Base-by-base conservation (phyloP, 1,140 invertebrate genomes). In the Drosophila suzukii region DNA sequence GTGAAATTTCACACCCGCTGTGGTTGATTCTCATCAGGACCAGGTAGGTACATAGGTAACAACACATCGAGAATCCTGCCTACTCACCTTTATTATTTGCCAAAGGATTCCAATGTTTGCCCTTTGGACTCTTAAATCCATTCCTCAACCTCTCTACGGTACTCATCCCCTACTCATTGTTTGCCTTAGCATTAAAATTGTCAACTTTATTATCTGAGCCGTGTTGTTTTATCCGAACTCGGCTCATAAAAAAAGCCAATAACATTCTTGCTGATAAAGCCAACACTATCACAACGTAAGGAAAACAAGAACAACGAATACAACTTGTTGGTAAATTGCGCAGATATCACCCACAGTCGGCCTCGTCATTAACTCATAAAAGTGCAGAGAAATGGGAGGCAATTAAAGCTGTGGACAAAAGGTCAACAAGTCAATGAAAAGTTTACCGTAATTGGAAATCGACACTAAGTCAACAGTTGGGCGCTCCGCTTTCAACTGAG, bases 1-100 rank as follows among this genome's bases (percentile, higher is more conserved):
- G 84, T 83, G 63, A 89, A 83, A 70, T 67, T 88, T 88, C 83
- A 88, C 83, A 88, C 83, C 83, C 79, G 79, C 83, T 80, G 84
- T 57, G 84, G 84, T 70, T 73, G 70, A 53, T 82, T 78, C 61
- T 78, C 55, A 72, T 86, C 70, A 86, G 73, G 50, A 76, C 32
- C 47, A 67, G 62, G 61, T 72, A 63, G 59, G 50, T 66, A 67
- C 50, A 58, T 72, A 63, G 59, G 50, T 66, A 65, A 54, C 50
- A 62, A 60, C 54, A 79, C 62, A 55, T 55, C 58, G 49, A 20
- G 12, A 44, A 32, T 59, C 49, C 61, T 46, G 34, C 41, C 34
- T 55, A 63, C 54, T 66, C 68, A 77, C 80, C 50, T 41, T 30
- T 7, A 39, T 34, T 67, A 43, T 68, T 70, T 82, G 57, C 6